phyloP scores from a whole-genome alignment of 2,797 vertebrate genomes.

The Lagocephalus sceleratus region DNA sequence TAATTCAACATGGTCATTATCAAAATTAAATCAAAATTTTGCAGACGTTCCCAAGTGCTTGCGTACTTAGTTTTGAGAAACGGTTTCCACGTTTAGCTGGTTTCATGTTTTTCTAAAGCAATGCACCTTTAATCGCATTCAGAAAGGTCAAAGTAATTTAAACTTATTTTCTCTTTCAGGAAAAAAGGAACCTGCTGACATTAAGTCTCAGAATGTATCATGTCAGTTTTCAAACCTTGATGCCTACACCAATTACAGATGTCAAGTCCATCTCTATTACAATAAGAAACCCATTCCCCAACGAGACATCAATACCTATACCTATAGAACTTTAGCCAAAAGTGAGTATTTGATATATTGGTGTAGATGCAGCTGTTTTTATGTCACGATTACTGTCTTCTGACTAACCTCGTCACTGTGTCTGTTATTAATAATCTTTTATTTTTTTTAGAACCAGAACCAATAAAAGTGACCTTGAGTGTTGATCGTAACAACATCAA shows the following conservation, averaged over 20 bases:
- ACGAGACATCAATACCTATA: not conserved
- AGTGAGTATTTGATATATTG: not conserved
- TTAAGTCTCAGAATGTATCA: no score
- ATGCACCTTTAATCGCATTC: no score
- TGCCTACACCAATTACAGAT: not conserved
- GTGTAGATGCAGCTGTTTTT: not conserved
- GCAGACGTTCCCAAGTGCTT: no score
- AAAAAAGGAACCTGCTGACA: no score
- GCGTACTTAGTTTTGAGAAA: no score
- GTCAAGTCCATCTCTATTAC: not conserved
- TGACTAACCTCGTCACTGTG: not conserved
- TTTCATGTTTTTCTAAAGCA: no score
- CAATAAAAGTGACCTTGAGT: accelerated
- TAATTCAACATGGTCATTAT: no score
- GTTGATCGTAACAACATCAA: accelerated
- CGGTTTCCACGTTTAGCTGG: no score
- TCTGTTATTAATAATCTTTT: not conserved
- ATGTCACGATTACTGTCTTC: not conserved
- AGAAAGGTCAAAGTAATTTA: no score
- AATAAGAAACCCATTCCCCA: not conserved
- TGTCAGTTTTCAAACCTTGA: not conserved
- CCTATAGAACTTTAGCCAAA: not conserved
- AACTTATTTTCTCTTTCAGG: no score
- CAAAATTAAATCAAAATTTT: no score
- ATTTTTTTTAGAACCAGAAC: slow-evolving; percentile 19